Conservation (phyloP, 2,888 invertebrate species). For the Laspeyria flexula region DNA sequence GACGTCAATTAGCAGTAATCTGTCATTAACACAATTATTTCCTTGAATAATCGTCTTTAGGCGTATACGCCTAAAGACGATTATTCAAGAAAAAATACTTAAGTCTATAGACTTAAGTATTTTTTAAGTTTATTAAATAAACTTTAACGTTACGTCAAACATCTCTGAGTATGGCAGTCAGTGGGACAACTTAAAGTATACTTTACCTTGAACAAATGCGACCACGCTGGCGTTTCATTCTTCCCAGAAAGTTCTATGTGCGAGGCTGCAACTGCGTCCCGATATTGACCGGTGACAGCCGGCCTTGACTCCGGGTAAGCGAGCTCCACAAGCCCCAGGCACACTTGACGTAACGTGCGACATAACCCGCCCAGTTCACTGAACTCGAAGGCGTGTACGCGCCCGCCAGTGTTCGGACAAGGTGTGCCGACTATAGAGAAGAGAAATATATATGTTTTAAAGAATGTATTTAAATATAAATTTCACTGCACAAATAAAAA, state of each 20-base stretch:
- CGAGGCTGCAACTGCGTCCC: slow-evolving; percentile 54
- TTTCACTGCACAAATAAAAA: too few relatives aligned
- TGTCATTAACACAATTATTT: too few relatives aligned
- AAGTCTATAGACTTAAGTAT: too few relatives aligned
- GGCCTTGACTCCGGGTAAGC: slow-evolving; percentile 93
- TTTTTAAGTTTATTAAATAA: too few relatives aligned
- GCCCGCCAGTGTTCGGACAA: slow-evolving; percentile 39
- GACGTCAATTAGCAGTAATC: too few relatives aligned
- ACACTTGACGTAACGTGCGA: slow-evolving; percentile 91
- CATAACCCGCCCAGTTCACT: slow-evolving; percentile 90
- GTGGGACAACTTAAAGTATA: background rate
- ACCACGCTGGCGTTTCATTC: slow-evolving; percentile 89
- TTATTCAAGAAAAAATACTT: too few relatives aligned
- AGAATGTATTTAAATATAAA: too few relatives aligned
- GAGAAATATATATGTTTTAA: background rate
- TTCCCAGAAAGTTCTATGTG: slow-evolving; percentile 51
- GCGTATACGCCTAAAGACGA: too few relatives aligned
- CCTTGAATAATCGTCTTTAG: too few relatives aligned
- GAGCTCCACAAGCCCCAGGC: slow-evolving; percentile 93
- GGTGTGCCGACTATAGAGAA: background rate
- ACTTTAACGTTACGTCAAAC: too few relatives aligned
- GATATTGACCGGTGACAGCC: slow-evolving; percentile 88
- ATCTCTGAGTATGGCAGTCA: too few relatives aligned
- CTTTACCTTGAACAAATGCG: slow-evolving; percentile 90
- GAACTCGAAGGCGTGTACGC: slow-evolving; percentile 89